Conservation (phyloP, 2,113 vertebrate genomes). For the Clupea harengus region DNA sequence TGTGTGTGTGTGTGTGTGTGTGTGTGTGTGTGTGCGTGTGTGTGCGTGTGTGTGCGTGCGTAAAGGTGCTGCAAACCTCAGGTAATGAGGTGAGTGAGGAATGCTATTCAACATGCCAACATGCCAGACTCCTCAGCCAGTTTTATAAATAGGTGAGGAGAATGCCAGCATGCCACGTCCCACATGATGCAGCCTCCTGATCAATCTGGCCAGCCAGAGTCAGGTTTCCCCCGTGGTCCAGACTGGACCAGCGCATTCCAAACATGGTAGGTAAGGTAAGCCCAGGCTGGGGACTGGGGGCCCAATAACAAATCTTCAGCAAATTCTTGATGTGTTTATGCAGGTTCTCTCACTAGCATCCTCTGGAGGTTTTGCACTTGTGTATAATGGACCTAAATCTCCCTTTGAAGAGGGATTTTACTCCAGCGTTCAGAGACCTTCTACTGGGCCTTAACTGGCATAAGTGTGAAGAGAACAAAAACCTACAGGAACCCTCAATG, state of each 20-base stretch:
- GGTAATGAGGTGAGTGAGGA: slow-evolving; percentile 6
- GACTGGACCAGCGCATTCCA: background rate
- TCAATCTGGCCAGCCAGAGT: slow-evolving; percentile 52
- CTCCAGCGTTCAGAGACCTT: too few relatives aligned
- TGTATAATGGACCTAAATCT: background rate
- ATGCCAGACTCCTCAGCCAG: slow-evolving; percentile 25
- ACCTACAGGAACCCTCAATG: background rate
- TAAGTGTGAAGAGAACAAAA: background rate
- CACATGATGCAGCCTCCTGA: slow-evolving; percentile 44
- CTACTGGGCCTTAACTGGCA: too few relatives aligned
- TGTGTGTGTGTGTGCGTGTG: too few relatives aligned
- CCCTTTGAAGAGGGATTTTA: too few relatives aligned
- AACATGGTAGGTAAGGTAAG: slow-evolving; percentile 24
- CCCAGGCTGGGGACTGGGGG: too few relatives aligned
- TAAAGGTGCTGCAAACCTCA: slow-evolving; percentile 1
- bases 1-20: background rate
- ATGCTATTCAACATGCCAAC: slow-evolving; percentile 11
- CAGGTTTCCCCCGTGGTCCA: slow-evolving; percentile 18
- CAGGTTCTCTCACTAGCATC: background rate
- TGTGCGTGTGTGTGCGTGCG: background rate
- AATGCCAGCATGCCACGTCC: slow-evolving; percentile 46
- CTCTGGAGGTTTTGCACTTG: background rate
- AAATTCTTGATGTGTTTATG: background rate
- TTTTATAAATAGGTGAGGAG: slow-evolving; percentile 60
- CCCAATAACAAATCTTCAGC: background rate